Evolutionary conservation across 1,140 invertebrate genomes (phyloP), one percentile per base, ranked within the genome.

Genomic region (Drosophila lacteicornis): DNA sequence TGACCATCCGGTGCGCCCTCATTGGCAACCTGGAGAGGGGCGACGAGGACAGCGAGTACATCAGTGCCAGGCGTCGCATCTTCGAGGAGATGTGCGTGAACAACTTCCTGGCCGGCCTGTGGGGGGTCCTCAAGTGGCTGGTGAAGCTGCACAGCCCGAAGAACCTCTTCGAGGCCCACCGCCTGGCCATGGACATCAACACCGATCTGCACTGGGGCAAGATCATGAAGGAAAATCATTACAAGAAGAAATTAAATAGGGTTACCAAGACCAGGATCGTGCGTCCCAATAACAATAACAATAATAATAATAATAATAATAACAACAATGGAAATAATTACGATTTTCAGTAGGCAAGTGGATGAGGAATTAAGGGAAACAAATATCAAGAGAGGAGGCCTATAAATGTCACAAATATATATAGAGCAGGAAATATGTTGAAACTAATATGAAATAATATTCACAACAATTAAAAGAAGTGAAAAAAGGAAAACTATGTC

Each of bases 41-140:
- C 0, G 33, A 55, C 0, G 51, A 55, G 51, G 19, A 55, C 1
- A 7, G 1, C 2, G 51, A 38, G 1, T 55, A 22, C 15, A 17
- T 55, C 13, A 22, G 6, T 3, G 36, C 33, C 33, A 3, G 51
- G 33, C 19, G 51, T 0, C 33, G 13, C 0, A 22, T 55, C 15
- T 17, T 38, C 1, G 51, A 55, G 51, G 51, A 55, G 7, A 55
- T 55, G 51, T 55, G 51, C 12, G 33, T 55, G 51, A 19, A 55
- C 4, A 55, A 55, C 4, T 55, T 55, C 2, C 7, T 22, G 19
- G 17, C 51, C 8, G 51, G 51, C 0, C 33, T 55, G 33, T 55
- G 51, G 51, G 51, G 51, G 2, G 51, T 38, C 13, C 51, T 55
- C 13, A 55, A 55, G 51, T 55, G 51, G 51, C 51, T 55, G 33